These are phyloP conservation scores for Cettia cetti DNA, from an alignment of 2,113 vertebrate genomes.

Conservation along the genomic window DNA sequence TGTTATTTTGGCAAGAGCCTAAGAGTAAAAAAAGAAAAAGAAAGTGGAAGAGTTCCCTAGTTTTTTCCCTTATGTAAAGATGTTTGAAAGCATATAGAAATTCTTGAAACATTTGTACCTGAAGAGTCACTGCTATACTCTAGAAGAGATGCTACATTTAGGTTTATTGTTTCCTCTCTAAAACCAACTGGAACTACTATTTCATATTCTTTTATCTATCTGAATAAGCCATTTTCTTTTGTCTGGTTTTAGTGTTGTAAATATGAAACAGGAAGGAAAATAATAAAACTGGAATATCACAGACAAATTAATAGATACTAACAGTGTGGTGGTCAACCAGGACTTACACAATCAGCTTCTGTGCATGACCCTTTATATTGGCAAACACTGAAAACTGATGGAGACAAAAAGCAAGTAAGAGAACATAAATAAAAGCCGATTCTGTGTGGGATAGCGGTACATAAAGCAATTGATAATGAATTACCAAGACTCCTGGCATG, in stretches of 20 bases:
- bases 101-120: not conserved
- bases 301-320: not conserved
- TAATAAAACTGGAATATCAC: not conserved
- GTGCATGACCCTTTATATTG: not conserved
- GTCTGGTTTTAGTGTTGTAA: not conserved
- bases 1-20: not conserved
- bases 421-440: not conserved
- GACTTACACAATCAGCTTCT: not conserved
- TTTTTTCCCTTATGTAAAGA: not conserved
- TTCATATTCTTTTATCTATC: not conserved
- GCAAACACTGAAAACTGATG: not conserved
- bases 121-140: not conserved
- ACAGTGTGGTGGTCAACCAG: not conserved
- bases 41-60: not conserved
- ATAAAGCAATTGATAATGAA: not conserved
- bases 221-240: not conserved
- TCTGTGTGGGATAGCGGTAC: not conserved
- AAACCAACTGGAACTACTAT: not conserved
- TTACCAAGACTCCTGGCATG: not conserved
- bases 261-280: not conserved
- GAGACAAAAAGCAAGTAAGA: not conserved
- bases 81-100: not conserved
- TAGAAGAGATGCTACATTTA: not conserved
- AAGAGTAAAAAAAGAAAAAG: not conserved
- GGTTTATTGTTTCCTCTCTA: not conserved